Evolutionary conservation across 1,140 invertebrate genomes (phyloP), one percentile per base, ranked within the genome.

Genomic region (Kradibia gibbosae): DNA sequence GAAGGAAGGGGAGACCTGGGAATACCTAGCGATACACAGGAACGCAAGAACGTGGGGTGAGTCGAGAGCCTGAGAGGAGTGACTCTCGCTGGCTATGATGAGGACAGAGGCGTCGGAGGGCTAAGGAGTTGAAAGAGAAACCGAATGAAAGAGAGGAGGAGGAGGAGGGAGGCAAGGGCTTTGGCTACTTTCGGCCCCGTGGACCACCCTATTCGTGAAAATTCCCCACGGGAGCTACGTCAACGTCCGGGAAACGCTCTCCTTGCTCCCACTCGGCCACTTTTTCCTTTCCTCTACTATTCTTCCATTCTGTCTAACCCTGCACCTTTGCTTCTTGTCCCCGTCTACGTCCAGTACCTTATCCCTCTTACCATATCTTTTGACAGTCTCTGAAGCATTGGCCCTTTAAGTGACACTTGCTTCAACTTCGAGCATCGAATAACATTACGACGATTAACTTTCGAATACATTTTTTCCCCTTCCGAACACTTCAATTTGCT

Each of bases 141-240:
- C 34, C 7, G 5, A 39, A 60, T 25, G 75, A 45, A 57, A 80
- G 60, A 72, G 53, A 82, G 67, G 77, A 79, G 78, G 82, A 62
- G 55, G 77, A 67, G 74, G 83, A 82, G 85, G 62, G 72, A 81
- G 42, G 53, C 25, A 0, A n/a, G 71, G 80, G 20, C 20, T 67
- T 67, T n/a, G 28, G 34, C 62, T 3, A 65, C 31, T 20, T 34
- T 42, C 85, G 84, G 86, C 84, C n/a, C 53, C n/a, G 34, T 39
- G 77, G 39, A 48, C 84, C 82, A 85, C 86, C 85, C 84, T 83
- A 85, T 82, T 84, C 85, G 86, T 83, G 87, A 90, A 90, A 90
- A 88, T 90, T 87, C 86, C 90, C 87, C 89, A 82, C 85, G 90
- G 87, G 89, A 91, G 86, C 85, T 86, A 83, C 86, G 88, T 90